A percentile compares a stretch with the other conserved stretches of the same genome.
phyloP scores from a whole-genome alignment of 2,888 invertebrate genomes.

The Oxycera nigricornis region DNA sequence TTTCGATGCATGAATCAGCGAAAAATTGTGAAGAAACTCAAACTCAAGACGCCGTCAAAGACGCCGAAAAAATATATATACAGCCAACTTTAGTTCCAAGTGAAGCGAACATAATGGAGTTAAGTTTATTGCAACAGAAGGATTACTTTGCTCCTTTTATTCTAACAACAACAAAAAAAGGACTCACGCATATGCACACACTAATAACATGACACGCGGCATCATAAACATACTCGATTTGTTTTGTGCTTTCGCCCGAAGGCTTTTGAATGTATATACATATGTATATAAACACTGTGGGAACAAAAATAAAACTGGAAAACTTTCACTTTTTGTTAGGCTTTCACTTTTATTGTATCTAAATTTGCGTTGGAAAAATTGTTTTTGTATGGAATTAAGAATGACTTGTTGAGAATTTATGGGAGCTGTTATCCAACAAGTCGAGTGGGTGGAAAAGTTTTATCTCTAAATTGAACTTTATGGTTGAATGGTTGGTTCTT shows the following conservation, averaged over 20 bases:
- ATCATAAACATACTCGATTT: neutral
- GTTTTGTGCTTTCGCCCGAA: neutral
- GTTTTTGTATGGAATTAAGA: conserved; percentile 7
- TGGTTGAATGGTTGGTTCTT: conserved; percentile 6
- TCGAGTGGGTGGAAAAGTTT: neutral
- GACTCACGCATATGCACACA: neutral
- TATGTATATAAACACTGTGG: no score
- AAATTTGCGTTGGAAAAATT: neutral
- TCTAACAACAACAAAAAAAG: neutral
- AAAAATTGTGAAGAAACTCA: neutral
- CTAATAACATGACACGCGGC: neutral
- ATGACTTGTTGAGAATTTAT: conserved; percentile 32
- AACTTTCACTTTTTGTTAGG: neutral
- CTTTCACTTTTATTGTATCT: neutral
- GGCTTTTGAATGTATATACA: no score
- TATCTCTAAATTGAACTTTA: neutral
- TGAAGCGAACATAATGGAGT: conserved; percentile 36
- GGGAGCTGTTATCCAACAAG: neutral
- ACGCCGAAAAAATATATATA: neutral
- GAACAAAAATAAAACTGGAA: no score
- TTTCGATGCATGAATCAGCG: neutral
- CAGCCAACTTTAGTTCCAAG: conserved; percentile 11
- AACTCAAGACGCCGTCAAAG: neutral
- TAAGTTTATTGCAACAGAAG: conserved; percentile 36
- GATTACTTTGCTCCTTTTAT: conserved; percentile 25